Evolutionary conservation across 2,888 invertebrate genomes (phyloP), one percentile per base, ranked within the genome.

Genomic region (Congeria kusceri): DNA sequence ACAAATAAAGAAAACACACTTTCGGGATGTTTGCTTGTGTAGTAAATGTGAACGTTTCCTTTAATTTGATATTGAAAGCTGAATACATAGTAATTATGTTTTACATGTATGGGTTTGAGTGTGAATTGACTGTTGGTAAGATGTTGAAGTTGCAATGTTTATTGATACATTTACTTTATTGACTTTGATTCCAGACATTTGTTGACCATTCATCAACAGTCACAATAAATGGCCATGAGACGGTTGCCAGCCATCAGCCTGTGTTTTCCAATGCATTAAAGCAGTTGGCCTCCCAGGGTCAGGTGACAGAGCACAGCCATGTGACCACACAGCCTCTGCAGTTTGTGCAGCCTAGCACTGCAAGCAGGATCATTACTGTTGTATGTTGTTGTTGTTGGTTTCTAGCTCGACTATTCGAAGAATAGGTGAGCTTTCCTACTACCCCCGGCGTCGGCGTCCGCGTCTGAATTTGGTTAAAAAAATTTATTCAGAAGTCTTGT

Each of bases 251-350:
- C 39, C 39, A 39, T 11, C 63, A 20, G 18, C 69, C 80, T 25
- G 69, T 86, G 18, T 86, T 86, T 56, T 86, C 86, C 32, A 82
- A 86, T 56, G 83, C 85, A 15, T 59, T 86, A 18, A 86, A 86
- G 69, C 77, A 82, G 29, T 70, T 86, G 29, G 86, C 86, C 53
- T 67, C 83, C 20, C 63, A 82, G 4, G 80, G 77, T 20, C 61
- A 72, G 47, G 56, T 32, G 15, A 66, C 56, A 5, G 67, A 66
- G 29, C 62, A 56, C 13, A 65, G 58, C 28, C 25, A 53, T 3
- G 49, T 25, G 3, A 23, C 25, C 20, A 13, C 66, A 58, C 72
- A 58, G 47, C 15, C 39, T 7, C 39, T 5, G 39, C 39, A 7
- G 39, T 59, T 56, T 39, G 20, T 27, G 58, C 58, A 56, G 32